These are phyloP conservation scores for Lasioglossum morio DNA, from an alignment of 2,888 invertebrate species.

Conservation along the genomic window DNA sequence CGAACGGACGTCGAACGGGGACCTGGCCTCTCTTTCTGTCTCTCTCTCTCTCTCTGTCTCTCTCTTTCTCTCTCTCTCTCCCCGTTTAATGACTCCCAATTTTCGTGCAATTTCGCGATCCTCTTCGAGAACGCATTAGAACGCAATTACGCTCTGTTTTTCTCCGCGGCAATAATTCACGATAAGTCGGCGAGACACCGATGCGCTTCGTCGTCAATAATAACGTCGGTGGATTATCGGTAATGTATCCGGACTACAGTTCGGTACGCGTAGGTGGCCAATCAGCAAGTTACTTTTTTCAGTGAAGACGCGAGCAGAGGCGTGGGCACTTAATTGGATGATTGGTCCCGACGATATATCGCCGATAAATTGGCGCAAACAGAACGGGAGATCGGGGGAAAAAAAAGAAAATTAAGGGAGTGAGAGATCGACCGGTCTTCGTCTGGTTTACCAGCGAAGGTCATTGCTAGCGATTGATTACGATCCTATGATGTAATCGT, in stretches of 20 bases:
- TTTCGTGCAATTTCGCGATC: slow-evolving; percentile 33
- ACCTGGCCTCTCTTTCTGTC: no score
- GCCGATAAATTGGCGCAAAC: slow-evolving; percentile 68
- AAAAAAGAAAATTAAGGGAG: background rate
- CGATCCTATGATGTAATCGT: background rate
- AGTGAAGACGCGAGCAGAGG: slow-evolving; percentile 62
- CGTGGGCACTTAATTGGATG: slow-evolving; percentile 79
- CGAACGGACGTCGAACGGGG: background rate
- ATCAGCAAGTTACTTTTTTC: slow-evolving; percentile 69
- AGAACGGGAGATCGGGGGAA: slow-evolving; percentile 18
- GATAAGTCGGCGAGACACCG: slow-evolving; percentile 32
- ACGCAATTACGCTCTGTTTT: slow-evolving; percentile 40
- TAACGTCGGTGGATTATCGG: slow-evolving; percentile 57
- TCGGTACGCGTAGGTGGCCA: slow-evolving; percentile 64
- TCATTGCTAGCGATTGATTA: background rate
- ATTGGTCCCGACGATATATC: slow-evolving; percentile 74
- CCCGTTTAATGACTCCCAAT: slow-evolving; percentile 20
- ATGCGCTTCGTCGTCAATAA: slow-evolving; percentile 55
- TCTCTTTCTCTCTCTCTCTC: no score
- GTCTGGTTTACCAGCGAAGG: background rate
- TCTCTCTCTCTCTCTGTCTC: no score
- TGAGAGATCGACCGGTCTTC: background rate
- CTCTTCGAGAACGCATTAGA: slow-evolving; percentile 23
- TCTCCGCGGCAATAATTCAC: slow-evolving; percentile 46
- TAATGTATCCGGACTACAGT: slow-evolving; percentile 19